Conservation (phyloP, 2,888 invertebrate species). For the Stenurella melanura region DNA sequence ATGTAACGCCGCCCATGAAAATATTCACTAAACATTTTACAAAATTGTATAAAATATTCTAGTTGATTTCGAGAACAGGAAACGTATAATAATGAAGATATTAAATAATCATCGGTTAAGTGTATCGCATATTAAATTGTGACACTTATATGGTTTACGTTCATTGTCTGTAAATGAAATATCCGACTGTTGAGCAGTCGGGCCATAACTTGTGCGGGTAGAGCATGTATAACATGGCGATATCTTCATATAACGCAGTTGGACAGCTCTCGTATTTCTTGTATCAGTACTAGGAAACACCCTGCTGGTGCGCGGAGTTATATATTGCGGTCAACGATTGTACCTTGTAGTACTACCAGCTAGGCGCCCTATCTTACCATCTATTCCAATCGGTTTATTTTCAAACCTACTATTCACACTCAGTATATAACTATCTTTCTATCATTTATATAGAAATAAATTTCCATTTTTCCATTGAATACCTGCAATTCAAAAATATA, state of each 20-base stretch:
- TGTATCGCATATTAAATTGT: slow-evolving; percentile 10
- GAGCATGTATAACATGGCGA: slow-evolving; percentile 71
- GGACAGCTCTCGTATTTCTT: slow-evolving; percentile 73
- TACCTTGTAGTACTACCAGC: slow-evolving; percentile 70
- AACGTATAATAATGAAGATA: not conserved
- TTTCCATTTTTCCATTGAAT: not conserved
- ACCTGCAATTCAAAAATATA: not conserved
- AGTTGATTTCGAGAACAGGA: not conserved
- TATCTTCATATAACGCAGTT: slow-evolving; percentile 72
- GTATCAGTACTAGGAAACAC: slow-evolving; percentile 73
- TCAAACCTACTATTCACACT: slow-evolving; percentile 48
- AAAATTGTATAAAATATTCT: slow-evolving; percentile 2
- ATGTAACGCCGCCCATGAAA: too few relatives aligned
- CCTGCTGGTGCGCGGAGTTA: slow-evolving; percentile 71
- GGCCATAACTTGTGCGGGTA: slow-evolving; percentile 68
- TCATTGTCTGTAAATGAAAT: slow-evolving; percentile 56
- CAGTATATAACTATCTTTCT: slow-evolving; percentile 16
- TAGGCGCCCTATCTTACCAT: slow-evolving; percentile 66
- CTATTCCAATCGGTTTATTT: slow-evolving; percentile 51
- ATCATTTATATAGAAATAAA: slow-evolving; percentile 4
- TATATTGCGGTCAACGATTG: slow-evolving; percentile 70
- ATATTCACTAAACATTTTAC: not conserved
- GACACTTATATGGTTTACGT: slow-evolving; percentile 40
- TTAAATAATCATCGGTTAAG: not conserved
- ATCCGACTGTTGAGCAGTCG: slow-evolving; percentile 58